These are phyloP conservation scores for Argentina silus DNA, from an alignment of 2,797 vertebrate species.

Conservation along the genomic window DNA sequence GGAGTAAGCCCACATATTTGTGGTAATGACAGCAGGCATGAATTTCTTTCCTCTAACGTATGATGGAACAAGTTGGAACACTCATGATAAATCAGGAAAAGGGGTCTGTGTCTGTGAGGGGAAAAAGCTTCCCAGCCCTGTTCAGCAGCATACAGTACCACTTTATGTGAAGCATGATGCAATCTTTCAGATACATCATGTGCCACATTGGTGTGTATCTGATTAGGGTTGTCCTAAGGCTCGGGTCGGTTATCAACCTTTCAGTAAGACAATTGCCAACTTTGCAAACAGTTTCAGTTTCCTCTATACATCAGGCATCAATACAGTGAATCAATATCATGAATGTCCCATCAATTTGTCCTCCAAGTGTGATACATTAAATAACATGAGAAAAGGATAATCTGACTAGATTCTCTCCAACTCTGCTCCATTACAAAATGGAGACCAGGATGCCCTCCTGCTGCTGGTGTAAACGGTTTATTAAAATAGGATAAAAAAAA, in stretches of 20 bases:
- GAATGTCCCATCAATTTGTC: not conserved
- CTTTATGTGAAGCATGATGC: not conserved
- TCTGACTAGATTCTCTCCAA: not conserved
- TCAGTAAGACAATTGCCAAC: too few relatives aligned
- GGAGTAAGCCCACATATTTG: not conserved
- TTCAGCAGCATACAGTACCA: not conserved
- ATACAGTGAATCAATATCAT: too few relatives aligned
- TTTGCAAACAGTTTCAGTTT: too few relatives aligned
- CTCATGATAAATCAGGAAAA: not conserved
- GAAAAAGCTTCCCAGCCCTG: not conserved
- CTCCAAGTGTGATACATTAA: not conserved
- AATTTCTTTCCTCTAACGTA: not conserved
- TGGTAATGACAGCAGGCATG: not conserved
- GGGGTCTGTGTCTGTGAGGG: not conserved
- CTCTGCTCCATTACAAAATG: not conserved
- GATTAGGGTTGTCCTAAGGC: too few relatives aligned
- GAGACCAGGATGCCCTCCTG: not conserved
- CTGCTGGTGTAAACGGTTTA: constrained; percentile 28
- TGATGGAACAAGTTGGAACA: not conserved
- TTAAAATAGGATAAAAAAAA: constrained; percentile 24
- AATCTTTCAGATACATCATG: too few relatives aligned
- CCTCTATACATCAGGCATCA: too few relatives aligned
- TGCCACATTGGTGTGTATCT: too few relatives aligned
- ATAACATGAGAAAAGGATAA: not conserved
- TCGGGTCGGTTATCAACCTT: too few relatives aligned